Conservation (phyloP, 2,888 invertebrate species). For the Adineta ricciae region DNA sequence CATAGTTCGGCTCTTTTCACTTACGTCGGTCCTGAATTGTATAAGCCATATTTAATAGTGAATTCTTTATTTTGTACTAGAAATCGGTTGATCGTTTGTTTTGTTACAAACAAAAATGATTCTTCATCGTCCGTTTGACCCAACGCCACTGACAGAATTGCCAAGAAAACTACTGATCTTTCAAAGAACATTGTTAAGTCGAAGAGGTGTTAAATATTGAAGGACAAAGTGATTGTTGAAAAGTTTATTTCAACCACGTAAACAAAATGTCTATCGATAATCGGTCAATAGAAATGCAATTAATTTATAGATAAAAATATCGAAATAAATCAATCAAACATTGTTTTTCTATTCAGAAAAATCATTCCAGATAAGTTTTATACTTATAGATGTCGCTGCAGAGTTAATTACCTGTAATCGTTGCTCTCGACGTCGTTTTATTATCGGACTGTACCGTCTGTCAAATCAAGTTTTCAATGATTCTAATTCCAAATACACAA, state of each 20-base stretch:
- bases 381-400: neutral
- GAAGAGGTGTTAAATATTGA: neutral
- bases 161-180: neutral
- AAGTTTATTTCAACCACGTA: neutral
- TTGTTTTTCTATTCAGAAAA: neutral
- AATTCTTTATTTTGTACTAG: slow-evolving; percentile 28
- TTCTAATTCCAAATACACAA: no score
- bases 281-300: no score
- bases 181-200: neutral
- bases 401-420: neutral
- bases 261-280: neutral
- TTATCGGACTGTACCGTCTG: neutral
- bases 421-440: neutral
- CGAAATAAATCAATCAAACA: neutral
- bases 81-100: slow-evolving; percentile 29
- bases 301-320: neutral
- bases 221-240: neutral
- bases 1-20: neutral
- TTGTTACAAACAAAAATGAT: slow-evolving; percentile 27
- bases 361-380: neutral
- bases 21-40: slow-evolving; percentile 31
- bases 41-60: slow-evolving; percentile 30
- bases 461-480: neutral
- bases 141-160: neutral
- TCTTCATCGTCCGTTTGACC: slow-evolving; percentile 24